Evolutionary conservation across 2,113 vertebrate species (phyloP).

Genomic region (Protomyctophum bolini): DNA sequence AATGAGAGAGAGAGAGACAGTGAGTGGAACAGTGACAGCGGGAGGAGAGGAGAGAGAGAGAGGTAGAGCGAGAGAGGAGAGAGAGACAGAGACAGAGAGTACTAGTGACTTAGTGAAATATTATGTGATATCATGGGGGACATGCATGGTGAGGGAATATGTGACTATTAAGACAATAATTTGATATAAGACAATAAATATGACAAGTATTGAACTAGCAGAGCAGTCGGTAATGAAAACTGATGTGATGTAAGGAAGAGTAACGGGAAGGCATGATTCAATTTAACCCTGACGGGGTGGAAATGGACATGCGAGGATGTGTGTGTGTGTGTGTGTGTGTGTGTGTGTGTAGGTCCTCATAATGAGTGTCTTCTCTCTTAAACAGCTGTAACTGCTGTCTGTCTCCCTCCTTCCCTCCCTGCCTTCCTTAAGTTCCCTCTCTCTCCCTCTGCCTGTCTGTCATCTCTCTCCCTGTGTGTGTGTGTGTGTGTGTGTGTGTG

Average conservation of each 20-base stretch:
- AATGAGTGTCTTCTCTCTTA: slow-evolving; percentile 18
- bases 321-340: background rate
- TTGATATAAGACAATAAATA: too few species aligned
- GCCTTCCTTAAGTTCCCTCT: background rate
- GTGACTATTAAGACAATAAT: too few species aligned
- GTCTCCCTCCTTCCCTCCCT: background rate
- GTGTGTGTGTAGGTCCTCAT: slow-evolving; percentile 10
- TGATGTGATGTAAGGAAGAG: slow-evolving; percentile 5
- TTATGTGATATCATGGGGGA: too few species aligned
- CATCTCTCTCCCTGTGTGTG: background rate
- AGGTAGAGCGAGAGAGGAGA: too few species aligned
- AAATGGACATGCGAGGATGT: background rate
- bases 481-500: too few species aligned
- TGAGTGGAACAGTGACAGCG: background rate
- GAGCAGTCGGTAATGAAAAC: slow-evolving; percentile 26
- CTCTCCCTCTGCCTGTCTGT: background rate
- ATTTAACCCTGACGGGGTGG: background rate
- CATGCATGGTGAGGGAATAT: too few species aligned
- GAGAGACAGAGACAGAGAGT: too few species aligned
- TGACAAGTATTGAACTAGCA: too few species aligned
- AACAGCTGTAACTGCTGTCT: slow-evolving; percentile 9
- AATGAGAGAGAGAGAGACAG: slow-evolving; percentile 13
- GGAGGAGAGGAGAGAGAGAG: background rate
- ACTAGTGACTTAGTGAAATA: too few species aligned
- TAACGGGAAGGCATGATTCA: background rate